Evolutionary conservation across 2,113 vertebrate genomes (phyloP).

Genomic region (Hippotragus niger): DNA sequence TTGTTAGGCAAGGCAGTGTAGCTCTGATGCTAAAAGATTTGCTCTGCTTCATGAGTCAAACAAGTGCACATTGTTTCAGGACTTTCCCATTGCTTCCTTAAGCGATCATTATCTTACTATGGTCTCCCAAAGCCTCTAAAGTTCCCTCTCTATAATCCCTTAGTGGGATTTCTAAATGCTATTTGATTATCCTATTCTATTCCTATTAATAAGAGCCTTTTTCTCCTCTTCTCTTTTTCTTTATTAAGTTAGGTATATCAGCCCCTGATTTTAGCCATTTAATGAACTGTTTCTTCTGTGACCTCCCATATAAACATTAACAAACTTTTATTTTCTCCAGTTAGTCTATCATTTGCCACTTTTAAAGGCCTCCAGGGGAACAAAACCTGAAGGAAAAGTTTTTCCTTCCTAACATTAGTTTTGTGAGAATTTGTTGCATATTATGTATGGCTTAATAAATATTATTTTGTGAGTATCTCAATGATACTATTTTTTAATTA

Average conservation of each 20-base stretch:
- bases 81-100: background rate
- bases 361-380: background rate
- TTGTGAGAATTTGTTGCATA: background rate
- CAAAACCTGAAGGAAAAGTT: background rate
- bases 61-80: background rate
- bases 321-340: background rate
- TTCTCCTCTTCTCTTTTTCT: background rate
- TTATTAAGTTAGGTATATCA: background rate
- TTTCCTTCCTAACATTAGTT: background rate
- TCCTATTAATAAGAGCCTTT: background rate
- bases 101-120: background rate
- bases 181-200: background rate
- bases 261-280: background rate
- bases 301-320: background rate
- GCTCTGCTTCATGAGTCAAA: background rate
- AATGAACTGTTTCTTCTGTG: background rate
- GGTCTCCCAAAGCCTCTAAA: background rate
- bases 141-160: background rate
- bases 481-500: background rate
- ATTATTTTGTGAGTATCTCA: background rate
- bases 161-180: background rate
- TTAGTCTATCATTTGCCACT: background rate
- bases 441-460: background rate
- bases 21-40: background rate
- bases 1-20: background rate